A percentile compares a stretch with the other conserved stretches of the same genome.
phyloP scores from a whole-genome alignment of 2,888 invertebrate genomes.

The Bombylius major region DNA sequence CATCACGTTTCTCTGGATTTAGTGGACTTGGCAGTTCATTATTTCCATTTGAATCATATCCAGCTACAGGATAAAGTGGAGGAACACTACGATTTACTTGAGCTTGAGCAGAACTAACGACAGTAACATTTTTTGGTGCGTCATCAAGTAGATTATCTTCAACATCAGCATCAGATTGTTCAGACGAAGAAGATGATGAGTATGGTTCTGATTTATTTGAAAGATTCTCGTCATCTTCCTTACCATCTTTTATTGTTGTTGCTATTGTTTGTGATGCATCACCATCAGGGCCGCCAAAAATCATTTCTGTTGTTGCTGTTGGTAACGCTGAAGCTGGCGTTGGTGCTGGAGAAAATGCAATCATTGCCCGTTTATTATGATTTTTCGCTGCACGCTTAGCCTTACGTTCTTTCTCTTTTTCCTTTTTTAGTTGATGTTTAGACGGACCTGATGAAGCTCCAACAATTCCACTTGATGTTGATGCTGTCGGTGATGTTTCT shows the following conservation, averaged over 20 bases:
- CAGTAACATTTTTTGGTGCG: constrained; percentile 20
- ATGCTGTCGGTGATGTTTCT: constrained; percentile 16
- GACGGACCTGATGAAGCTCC: constrained; percentile 23
- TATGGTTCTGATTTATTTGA: constrained; percentile 26
- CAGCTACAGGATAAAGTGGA: neutral
- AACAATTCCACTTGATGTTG: too few relatives aligned
- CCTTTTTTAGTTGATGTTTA: constrained; percentile 47
- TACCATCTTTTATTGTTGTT: neutral
- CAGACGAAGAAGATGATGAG: constrained; percentile 41
- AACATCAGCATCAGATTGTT: constrained; percentile 67
- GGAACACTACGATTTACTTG: constrained; percentile 7
- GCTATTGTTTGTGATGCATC: constrained; percentile 1
- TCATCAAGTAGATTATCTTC: constrained; percentile 62
- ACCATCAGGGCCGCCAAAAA: constrained; percentile 12
- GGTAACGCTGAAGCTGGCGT: neutral
- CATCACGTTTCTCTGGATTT: constrained; percentile 41
- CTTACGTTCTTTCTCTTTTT: constrained; percentile 42
- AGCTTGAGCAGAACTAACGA: constrained; percentile 21
- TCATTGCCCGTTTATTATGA: constrained; percentile 21
- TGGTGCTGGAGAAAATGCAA: neutral
- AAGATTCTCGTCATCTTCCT: constrained; percentile 36
- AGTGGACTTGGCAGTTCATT: constrained; percentile 20
- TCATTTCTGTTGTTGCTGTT: neutral
- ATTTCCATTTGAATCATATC: constrained; percentile 31
- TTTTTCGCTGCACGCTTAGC: constrained; percentile 30